Conservation (phyloP, 2,797 vertebrate species). For the Odontamblyopus rebecca region DNA sequence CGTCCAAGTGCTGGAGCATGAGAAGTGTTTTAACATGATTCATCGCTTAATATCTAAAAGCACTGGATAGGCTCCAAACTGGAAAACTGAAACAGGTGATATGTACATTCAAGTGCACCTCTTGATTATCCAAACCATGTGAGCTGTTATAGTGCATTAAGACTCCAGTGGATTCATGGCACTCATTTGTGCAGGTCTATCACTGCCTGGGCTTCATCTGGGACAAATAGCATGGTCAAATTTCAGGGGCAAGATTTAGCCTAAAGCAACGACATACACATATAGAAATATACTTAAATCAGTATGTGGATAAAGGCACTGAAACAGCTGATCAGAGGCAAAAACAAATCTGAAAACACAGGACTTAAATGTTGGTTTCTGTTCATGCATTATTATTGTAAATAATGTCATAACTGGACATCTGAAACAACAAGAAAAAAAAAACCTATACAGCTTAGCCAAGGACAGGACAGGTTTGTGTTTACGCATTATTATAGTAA, state of each 20-base stretch:
- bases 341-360: not conserved
- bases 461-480: not conserved
- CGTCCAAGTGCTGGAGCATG: constrained; percentile 34
- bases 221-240: constrained; percentile 19
- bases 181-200: constrained; percentile 32
- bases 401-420: too few relatives aligned
- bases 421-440: too few relatives aligned
- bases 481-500: too few relatives aligned
- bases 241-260: constrained; percentile 29
- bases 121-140: constrained; percentile 48
- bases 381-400: too few relatives aligned
- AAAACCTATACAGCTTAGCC: not conserved
- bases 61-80: constrained; percentile 32
- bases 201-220: constrained; percentile 32
- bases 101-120: constrained; percentile 34
- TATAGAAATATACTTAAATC: constrained; percentile 10
- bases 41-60: constrained; percentile 39
- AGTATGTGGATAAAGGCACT: not conserved
- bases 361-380: not conserved
- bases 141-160: constrained; percentile 30
- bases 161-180: constrained; percentile 31
- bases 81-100: constrained; percentile 60
- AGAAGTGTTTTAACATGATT: constrained; percentile 33
- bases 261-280: constrained; percentile 21
- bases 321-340: not conserved